These are phyloP conservation scores for Parus major DNA, from an alignment of 2,113 vertebrate genomes.

Conservation along the genomic window DNA sequence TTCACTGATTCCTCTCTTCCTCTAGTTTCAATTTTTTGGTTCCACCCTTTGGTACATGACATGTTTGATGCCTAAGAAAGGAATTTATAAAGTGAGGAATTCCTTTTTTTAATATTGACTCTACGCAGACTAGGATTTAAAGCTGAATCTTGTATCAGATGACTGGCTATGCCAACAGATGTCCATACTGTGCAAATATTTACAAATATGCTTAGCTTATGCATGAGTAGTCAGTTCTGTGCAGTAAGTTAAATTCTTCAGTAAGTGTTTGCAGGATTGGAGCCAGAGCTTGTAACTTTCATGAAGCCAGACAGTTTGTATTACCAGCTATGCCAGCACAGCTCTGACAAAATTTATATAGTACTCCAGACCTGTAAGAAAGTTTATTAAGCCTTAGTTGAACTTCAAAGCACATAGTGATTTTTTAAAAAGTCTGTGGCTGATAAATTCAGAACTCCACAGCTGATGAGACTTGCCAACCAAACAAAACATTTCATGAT, in stretches of 20 bases:
- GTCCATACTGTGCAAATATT: slow-evolving; percentile 63
- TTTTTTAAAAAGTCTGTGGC: not conserved
- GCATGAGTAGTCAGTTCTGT: slow-evolving; percentile 37
- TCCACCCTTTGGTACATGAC: not conserved
- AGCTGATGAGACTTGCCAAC: not conserved
- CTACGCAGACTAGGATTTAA: not conserved
- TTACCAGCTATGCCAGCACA: slow-evolving; percentile 50
- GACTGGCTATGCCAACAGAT: slow-evolving; percentile 47
- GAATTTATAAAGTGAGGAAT: not conserved
- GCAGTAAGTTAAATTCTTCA: slow-evolving; percentile 42
- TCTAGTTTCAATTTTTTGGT: not conserved
- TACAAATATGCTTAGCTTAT: slow-evolving; percentile 63
- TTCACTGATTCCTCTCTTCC: not conserved
- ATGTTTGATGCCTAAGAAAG: not conserved
- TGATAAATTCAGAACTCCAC: not conserved
- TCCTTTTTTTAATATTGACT: not conserved
- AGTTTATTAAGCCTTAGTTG: slow-evolving; percentile 46
- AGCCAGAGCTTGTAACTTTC: slow-evolving; percentile 67
- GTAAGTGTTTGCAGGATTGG: slow-evolving; percentile 53
- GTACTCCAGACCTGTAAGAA: slow-evolving; percentile 52
- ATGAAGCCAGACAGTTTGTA: slow-evolving; percentile 55
- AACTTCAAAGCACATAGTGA: not conserved
- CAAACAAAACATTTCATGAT: not conserved
- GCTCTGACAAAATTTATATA: slow-evolving; percentile 50
- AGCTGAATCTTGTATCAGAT: slow-evolving; percentile 5